phyloP scores from a whole-genome alignment of 2,888 invertebrate genomes.

The Orthonevra nobilis region DNA sequence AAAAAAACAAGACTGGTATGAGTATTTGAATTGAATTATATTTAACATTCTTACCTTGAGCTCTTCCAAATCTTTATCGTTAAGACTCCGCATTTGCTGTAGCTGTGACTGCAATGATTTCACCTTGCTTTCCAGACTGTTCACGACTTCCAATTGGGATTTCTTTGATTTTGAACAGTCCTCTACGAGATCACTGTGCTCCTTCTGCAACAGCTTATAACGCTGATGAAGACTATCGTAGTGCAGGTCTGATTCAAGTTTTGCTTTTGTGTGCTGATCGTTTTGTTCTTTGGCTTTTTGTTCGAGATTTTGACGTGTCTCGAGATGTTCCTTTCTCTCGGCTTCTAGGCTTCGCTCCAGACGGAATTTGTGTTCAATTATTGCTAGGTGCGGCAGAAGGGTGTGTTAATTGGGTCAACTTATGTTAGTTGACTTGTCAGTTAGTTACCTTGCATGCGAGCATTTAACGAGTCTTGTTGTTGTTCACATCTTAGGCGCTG shows the following conservation, averaged over 20 bases:
- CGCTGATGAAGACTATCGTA: conserved; percentile 82
- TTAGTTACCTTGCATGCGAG: conserved; percentile 82
- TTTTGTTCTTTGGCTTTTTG: conserved; percentile 81
- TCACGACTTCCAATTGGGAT: conserved; percentile 80
- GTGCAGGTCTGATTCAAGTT: conserved; percentile 81
- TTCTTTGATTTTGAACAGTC: conserved; percentile 81
- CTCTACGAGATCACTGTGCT: conserved; percentile 81
- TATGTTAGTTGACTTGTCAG: not conserved
- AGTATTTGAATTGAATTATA: not conserved
- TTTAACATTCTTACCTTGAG: conserved; percentile 78
- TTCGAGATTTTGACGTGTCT: conserved; percentile 81
- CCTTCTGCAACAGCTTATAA: conserved; percentile 81
- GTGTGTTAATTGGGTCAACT: conserved; percentile 51
- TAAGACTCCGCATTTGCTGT: conserved; percentile 78
- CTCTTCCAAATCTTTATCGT: conserved; percentile 78
- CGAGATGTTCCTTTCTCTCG: conserved; percentile 82
- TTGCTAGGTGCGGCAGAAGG: conserved; percentile 78
- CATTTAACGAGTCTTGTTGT: conserved; percentile 82
- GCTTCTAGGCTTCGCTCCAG: conserved; percentile 82
- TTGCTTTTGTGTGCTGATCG: conserved; percentile 80
- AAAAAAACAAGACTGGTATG: not conserved
- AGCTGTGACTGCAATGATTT: conserved; percentile 81
- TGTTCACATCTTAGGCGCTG: conserved; percentile 82
- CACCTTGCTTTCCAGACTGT: conserved; percentile 80
- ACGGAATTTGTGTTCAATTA: conserved; percentile 82